A percentile compares a stretch with the other conserved stretches of the same genome.
phyloP scores from a whole-genome alignment of 2,113 vertebrate species.

The Ahaetulla prasina region DNA sequence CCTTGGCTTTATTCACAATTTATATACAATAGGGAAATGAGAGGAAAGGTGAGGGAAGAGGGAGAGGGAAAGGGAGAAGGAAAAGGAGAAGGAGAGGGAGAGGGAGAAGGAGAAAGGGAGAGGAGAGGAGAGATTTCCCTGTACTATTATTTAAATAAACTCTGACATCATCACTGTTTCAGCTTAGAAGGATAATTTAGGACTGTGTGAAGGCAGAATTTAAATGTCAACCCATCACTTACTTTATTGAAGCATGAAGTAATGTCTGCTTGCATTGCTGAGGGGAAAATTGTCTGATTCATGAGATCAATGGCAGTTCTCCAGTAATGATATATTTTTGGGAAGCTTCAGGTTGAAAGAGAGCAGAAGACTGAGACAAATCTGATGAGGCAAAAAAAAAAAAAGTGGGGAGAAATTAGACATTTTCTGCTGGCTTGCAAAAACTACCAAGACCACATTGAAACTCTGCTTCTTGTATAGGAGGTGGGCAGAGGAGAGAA shows the following conservation, averaged over 20 bases:
- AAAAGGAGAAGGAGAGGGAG: background rate
- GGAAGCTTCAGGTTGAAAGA: conserved; percentile 7
- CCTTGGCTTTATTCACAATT: background rate
- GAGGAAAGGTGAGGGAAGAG: background rate
- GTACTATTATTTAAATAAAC: conserved; percentile 38
- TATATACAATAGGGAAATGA: background rate
- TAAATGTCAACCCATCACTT: conserved; percentile 55
- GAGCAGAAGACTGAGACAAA: conserved; percentile 21
- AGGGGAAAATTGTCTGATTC: conserved; percentile 38
- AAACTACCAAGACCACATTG: conserved; percentile 13
- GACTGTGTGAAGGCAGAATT: conserved; percentile 50
- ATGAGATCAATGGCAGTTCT: conserved; percentile 37
- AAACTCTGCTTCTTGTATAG: background rate
- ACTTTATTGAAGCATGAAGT: conserved; percentile 56
- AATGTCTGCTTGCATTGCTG: conserved; percentile 44
- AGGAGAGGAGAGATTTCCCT: background rate
- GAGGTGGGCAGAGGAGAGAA: background rate
- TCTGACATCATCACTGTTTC: conserved; percentile 35
- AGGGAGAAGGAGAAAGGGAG: background rate
- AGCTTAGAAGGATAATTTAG: conserved; percentile 42
- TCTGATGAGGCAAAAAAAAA: conserved; percentile 6
- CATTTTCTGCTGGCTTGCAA: background rate
- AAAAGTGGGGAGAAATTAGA: conserved; percentile 14
- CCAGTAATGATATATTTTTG: conserved; percentile 30
- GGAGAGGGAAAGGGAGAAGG: no score